Conservation (phyloP, 1,140 invertebrate genomes). For the Calephelis nemesis region DNA sequence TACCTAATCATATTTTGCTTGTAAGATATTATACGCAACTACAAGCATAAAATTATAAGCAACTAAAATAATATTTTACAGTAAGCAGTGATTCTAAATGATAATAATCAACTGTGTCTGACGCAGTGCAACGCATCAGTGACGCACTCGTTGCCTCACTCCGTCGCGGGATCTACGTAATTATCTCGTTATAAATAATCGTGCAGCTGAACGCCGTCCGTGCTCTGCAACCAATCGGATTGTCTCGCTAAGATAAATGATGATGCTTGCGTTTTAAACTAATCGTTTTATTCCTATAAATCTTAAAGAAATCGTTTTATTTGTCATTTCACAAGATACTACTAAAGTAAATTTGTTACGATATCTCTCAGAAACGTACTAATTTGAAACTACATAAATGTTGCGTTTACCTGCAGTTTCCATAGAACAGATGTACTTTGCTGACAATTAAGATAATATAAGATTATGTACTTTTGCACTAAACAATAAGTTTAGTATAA, state of each 20-base stretch:
- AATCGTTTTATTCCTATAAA: slow-evolving; percentile 61
- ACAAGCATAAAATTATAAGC: too few species aligned
- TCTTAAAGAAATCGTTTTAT: too few species aligned
- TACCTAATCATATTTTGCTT: too few species aligned
- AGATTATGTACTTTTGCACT: too few species aligned
- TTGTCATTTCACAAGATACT: slow-evolving; percentile 57
- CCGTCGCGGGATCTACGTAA: slow-evolving; percentile 37
- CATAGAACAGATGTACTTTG: too few species aligned
- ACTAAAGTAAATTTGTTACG: slow-evolving; percentile 7
- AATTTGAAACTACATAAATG: too few species aligned
- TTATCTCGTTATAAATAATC: slow-evolving; percentile 49
- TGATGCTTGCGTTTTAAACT: slow-evolving; percentile 57
- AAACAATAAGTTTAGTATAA: too few species aligned
- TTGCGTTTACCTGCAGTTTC: too few species aligned
- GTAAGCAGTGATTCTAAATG: slow-evolving; percentile 6
- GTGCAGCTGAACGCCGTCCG: slow-evolving; percentile 27
- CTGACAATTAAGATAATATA: too few species aligned
- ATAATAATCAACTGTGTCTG: slow-evolving; percentile 29
- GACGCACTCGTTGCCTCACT: slow-evolving; percentile 40
- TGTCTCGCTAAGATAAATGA: slow-evolving; percentile 59
- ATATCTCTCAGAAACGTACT: not conserved
- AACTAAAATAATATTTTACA: too few species aligned
- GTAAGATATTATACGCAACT: too few species aligned
- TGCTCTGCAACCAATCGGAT: slow-evolving; percentile 47
- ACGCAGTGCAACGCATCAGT: slow-evolving; percentile 33